These are phyloP conservation scores for Forpus xanthops DNA, from an alignment of 2,797 vertebrate species.

Conservation along the genomic window DNA sequence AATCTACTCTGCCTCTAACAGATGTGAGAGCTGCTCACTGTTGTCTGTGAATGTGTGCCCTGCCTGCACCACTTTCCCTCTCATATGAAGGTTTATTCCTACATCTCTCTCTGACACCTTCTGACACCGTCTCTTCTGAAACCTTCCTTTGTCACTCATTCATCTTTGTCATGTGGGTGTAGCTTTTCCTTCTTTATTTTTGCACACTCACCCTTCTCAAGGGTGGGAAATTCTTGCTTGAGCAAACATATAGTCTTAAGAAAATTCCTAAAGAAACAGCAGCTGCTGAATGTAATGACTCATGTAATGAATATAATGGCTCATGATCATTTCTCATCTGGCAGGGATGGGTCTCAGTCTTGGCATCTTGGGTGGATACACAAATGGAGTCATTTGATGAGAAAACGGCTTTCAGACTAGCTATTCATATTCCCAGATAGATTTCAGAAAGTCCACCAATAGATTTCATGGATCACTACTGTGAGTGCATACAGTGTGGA, in stretches of 20 bases:
- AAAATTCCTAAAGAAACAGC: background rate
- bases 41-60: accelerated
- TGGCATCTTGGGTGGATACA: background rate
- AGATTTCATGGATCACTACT: background rate
- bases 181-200: background rate
- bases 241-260: background rate
- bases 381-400: background rate
- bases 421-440: background rate
- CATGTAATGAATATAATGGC: background rate
- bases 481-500: background rate
- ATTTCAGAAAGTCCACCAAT: background rate
- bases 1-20: background rate
- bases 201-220: accelerated
- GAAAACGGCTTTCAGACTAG: background rate
- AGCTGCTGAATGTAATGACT: background rate
- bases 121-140: background rate
- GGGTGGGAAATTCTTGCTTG: background rate
- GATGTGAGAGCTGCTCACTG: background rate
- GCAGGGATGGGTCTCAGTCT: background rate
- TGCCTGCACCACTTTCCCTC: background rate
- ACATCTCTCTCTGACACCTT: background rate
- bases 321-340: background rate
- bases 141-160: background rate
- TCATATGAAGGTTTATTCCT: background rate
- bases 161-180: background rate